Evolutionary conservation across 2,113 vertebrate species (phyloP).

Genomic region (Apistogramma diplotaenia): DNA sequence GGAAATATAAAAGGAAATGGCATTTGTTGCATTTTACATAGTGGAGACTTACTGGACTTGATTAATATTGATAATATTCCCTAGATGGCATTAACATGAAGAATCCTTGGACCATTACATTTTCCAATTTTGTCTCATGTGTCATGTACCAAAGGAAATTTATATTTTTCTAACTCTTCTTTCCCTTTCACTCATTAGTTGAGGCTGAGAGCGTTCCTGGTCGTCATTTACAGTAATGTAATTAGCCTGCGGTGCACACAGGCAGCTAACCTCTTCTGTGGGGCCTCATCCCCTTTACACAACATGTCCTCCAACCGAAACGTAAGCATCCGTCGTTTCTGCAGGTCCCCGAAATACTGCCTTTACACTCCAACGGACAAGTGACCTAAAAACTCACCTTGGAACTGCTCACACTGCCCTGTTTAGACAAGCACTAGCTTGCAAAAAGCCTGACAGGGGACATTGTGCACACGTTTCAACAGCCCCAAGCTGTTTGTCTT

Average conservation of each 20-base stretch:
- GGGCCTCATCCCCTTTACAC: slow-evolving; percentile 45
- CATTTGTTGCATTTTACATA: neutral
- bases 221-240: slow-evolving; percentile 60
- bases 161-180: neutral
- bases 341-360: too few relatives aligned
- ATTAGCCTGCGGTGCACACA: slow-evolving; percentile 44
- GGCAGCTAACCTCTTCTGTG: slow-evolving; percentile 45
- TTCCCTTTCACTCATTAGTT: neutral
- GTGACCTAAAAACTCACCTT: slow-evolving; percentile 72
- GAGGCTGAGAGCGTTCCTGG: slow-evolving; percentile 13
- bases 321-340: too few relatives aligned
- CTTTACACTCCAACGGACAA: slow-evolving; percentile 62
- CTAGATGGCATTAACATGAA: neutral
- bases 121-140: neutral
- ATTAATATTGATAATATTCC: neutral
- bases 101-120: neutral
- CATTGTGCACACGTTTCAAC: slow-evolving; percentile 37
- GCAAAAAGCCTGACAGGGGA: slow-evolving; percentile 44
- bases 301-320: too few relatives aligned
- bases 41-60: neutral
- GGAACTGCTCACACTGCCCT: slow-evolving; percentile 50
- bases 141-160: neutral
- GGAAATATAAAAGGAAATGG: neutral
- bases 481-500: slow-evolving; percentile 48
- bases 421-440: slow-evolving; percentile 60